A percentile compares a stretch with the other conserved stretches of the same genome.
These are phyloP conservation scores for Aptenodytes forsteri DNA, from an alignment of 2,113 vertebrate genomes.

Conservation along the genomic window DNA sequence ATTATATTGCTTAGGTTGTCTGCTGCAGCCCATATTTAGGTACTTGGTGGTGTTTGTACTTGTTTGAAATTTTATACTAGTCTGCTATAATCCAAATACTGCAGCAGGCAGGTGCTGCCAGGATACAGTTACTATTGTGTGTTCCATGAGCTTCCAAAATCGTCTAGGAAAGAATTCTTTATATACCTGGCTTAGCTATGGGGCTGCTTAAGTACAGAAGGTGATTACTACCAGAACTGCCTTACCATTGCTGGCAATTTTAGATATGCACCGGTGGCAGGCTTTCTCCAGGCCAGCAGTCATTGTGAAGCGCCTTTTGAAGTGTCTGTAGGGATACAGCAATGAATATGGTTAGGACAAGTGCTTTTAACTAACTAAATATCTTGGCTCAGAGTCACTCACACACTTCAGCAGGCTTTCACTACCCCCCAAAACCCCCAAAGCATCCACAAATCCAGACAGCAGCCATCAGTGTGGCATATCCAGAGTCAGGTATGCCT, in stretches of 20 bases:
- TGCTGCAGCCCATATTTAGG: not conserved
- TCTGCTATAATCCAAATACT: not conserved
- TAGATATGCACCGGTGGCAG: slow-evolving; percentile 71
- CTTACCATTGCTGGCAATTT: slow-evolving; percentile 77
- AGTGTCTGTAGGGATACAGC: slow-evolving; percentile 1
- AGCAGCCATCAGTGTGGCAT: not conserved
- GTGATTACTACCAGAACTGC: not conserved
- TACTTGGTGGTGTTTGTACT: not conserved
- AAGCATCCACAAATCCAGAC: not conserved
- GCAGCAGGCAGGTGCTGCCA: not conserved
- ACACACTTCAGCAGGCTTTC: not conserved
- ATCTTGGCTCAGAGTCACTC: not conserved
- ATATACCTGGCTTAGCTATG: not conserved
- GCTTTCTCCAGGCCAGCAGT: slow-evolving; percentile 71
- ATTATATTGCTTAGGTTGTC: not conserved
- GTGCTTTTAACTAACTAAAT: not conserved
- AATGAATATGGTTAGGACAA: not conserved
- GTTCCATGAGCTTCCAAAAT: not conserved
- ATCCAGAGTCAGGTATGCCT: not conserved
- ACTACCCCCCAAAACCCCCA: not conserved
- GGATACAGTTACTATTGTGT: not conserved
- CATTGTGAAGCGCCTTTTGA: slow-evolving; percentile 9
- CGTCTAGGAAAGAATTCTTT: not conserved
- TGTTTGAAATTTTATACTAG: not conserved
- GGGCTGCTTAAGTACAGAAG: not conserved